These are phyloP conservation scores for Polyommatus iphigenia DNA, from an alignment of 2,888 invertebrate species.

Conservation along the genomic window DNA sequence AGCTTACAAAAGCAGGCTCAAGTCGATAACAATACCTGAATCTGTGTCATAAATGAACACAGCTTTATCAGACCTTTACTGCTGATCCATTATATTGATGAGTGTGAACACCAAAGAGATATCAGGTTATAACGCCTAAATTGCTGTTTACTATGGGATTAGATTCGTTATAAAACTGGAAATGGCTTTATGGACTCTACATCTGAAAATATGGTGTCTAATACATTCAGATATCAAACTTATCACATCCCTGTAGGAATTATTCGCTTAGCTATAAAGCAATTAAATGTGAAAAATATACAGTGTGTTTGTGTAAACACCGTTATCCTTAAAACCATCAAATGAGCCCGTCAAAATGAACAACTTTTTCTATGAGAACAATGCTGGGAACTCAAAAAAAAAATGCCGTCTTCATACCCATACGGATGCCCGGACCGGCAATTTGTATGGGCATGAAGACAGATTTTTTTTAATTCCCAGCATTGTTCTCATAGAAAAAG, in stretches of 20 bases:
- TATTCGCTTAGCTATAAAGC: background rate
- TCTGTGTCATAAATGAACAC: conserved; percentile 3
- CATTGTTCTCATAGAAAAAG: too few species aligned
- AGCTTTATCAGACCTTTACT: background rate
- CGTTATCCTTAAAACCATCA: too few species aligned
- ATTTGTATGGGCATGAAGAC: too few species aligned
- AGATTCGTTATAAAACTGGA: background rate
- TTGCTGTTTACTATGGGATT: background rate
- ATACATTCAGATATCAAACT: too few species aligned
- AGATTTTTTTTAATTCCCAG: too few species aligned
- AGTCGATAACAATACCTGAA: background rate
- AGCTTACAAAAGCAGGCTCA: background rate
- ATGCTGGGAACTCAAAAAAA: too few species aligned
- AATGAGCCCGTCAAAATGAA: too few species aligned
- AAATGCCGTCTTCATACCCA: too few species aligned
- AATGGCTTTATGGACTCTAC: background rate
- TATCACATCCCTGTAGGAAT: too few species aligned
- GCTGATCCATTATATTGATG: conserved; percentile 2
- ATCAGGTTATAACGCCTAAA: background rate
- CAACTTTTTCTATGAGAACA: too few species aligned
- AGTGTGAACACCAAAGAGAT: background rate
- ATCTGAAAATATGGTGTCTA: background rate
- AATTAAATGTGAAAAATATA: background rate
- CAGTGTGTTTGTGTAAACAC: too few species aligned
- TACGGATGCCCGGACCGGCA: too few species aligned